These are phyloP conservation scores for Aeoliscus strigatus DNA, from an alignment of 2,797 vertebrate genomes.

Conservation along the genomic window DNA sequence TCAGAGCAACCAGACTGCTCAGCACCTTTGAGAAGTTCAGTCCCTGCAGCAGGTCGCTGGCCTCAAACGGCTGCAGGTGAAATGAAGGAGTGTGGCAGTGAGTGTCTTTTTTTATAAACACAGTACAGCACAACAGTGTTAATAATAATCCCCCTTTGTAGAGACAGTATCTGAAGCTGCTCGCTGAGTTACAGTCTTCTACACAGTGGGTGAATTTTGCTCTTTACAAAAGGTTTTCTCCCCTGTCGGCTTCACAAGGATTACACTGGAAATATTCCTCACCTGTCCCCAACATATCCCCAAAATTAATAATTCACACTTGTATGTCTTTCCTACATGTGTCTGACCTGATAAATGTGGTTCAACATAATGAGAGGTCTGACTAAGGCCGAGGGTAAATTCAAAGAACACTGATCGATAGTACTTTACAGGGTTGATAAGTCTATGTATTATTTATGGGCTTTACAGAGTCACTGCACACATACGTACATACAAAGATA, in stretches of 20 bases:
- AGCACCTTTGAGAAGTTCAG: conserved; percentile 96
- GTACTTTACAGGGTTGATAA: too few species aligned
- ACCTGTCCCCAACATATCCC: background rate
- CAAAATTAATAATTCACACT: too few species aligned
- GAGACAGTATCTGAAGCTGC: background rate
- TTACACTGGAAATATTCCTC: background rate
- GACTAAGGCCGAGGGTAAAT: too few species aligned
- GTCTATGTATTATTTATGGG: too few species aligned
- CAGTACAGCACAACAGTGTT: background rate
- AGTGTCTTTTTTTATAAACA: conserved; percentile 18
- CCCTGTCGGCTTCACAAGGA: background rate
- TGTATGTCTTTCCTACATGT: too few species aligned
- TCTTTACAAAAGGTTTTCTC: background rate
- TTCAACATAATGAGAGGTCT: too few species aligned
- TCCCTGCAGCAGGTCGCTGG: conserved; percentile 94
- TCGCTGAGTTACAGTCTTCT: conserved; percentile 21
- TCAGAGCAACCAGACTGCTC: conserved; percentile 90
- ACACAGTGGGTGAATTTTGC: too few species aligned
- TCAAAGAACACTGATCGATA: too few species aligned
- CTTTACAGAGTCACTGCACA: too few species aligned
- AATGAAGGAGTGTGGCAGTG: background rate
- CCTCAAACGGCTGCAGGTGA: conserved; percentile 87
- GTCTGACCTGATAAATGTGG: too few species aligned
- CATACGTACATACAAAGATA: too few species aligned
- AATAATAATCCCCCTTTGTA: background rate